Base-by-base conservation (phyloP, 2,797 vertebrate species). In the Pipistrellus nathusii region DNA sequence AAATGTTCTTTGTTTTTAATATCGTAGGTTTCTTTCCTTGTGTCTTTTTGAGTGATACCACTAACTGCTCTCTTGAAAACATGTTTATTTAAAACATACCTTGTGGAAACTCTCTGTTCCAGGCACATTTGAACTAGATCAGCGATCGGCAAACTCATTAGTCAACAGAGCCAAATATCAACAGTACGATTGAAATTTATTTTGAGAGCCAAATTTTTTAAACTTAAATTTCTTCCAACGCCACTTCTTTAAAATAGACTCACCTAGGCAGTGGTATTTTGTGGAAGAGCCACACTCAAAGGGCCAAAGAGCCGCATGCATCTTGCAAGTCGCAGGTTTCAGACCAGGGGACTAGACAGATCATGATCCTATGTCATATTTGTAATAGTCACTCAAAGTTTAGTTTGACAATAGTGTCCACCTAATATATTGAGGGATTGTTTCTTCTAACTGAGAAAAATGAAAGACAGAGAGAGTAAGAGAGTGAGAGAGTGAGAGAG, bases 381-480 rank as follows among this genome's bases (percentile, higher is more conserved):
- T 75, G 23, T 21, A 14, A 62, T 15, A 66, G 69, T 86, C 20
- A 68, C 41, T 90, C 6, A 44, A 83, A 69, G 1, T 66, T 94
- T 78, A 81, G 41, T 73, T 72, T 71, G 48, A 75, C 27, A 35
- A 91, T 32, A 72, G 2, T 27, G 5, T 38, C 8, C 3, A 32
- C 3, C 12, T 91, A 18, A 15, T 73, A 44, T 5, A 27, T 84
- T 5, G 21, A 84, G 12, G 6, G 3, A 32, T 62, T 68, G 2
- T 59, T 59, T 30, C 25, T 1, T 71, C 38, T 64, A 13, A 85
- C 10, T 68, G 18, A 53, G 27, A 64, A 55, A 23, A 21, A 23
- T 1, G 15, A 78, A 1, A n/a, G n/a, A n/a, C 4, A 25, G 6
- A 35, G 12, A 13, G 30, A 6, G n/a, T n/a, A n/a, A n/a, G 8